Base-by-base conservation (phyloP, 2,888 invertebrate species). In the Podabrus alpinus region DNA sequence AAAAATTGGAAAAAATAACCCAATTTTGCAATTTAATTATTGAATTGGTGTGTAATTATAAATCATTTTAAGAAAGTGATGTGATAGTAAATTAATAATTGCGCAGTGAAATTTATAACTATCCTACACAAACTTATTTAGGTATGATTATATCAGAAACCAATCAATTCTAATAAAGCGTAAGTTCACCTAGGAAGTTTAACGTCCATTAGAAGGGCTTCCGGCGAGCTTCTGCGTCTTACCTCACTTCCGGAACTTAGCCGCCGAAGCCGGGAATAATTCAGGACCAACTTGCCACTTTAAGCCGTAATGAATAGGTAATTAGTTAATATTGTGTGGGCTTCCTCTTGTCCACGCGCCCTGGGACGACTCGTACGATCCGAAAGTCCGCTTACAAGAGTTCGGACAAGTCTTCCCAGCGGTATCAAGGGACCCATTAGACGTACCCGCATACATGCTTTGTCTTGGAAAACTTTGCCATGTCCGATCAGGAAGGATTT, bases 241-340 rank as follows among this genome's bases (percentile, higher is more conserved):
- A 87, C 86, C 86, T 86, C 86, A 84, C 83, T 85, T 86, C 86
- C 86, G 86, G 85, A 85, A 86, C 84, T 85, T 84, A 84, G 85
- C 82, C 84, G 82, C 84, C 83, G 85, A 84, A 85, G 84, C 84
- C 82, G 83, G 83, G 85, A 87, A 87, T 87, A 87, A 87, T 88
- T 87, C 87, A 87, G 84, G 82, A 84, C 86, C 85, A 87, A 88
- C 87, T 88, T 88, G 86, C 87, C 87, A 87, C 87, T 87, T 85
- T 87, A 87, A 87, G 86, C 87, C 86, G 85, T 87, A 87, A 88
- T 88, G 87, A 88, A 88, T 88, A 87, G 87, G 87, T 88, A 88
- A 88, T 88, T 87, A 87, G 87, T 87, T 86, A 85, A 86, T 86
- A 86, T 86, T 87, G 86, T 84, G 84, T 76, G 77, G 75, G 77